Evolutionary conservation across 2,888 invertebrate genomes (phyloP).

Genomic region (Bhutanitis thaidina): DNA sequence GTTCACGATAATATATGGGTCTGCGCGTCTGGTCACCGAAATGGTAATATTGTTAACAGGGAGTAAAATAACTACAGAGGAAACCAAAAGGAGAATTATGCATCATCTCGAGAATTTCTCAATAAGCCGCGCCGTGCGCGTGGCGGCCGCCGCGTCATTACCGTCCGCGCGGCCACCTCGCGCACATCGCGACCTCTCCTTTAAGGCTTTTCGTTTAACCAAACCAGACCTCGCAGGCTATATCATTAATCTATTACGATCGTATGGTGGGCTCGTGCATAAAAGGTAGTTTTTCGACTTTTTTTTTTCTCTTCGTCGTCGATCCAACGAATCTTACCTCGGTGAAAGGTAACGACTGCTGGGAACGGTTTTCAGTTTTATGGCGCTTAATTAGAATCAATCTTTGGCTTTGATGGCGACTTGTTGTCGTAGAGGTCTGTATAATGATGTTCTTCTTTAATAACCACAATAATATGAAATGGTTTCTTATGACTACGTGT

Average conservation of each 20-base stretch:
- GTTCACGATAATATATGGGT: conserved; percentile 64
- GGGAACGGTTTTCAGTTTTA: conserved; percentile 72
- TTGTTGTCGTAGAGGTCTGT: conserved; percentile 37
- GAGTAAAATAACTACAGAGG: conserved; percentile 67
- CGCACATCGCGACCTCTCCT: conserved; percentile 40
- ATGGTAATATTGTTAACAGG: conserved; percentile 77
- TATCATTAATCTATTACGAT: conserved; percentile 77
- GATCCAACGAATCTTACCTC: conserved; percentile 29
- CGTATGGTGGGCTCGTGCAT: conserved; percentile 58
- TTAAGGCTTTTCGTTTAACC: conserved; percentile 50
- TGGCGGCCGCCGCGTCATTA: conserved; percentile 52
- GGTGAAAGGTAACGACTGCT: conserved; percentile 67
- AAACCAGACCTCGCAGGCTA: conserved; percentile 62
- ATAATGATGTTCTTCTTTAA: conserved; percentile 54
- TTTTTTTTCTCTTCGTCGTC: conserved; percentile 39
- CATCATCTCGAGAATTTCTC: conserved; percentile 77
- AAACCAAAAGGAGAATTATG: conserved; percentile 72
- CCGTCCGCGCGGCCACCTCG: conserved; percentile 39
- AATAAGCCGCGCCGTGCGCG: conserved; percentile 70
- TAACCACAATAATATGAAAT: conserved; percentile 35
- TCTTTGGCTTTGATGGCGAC: conserved; percentile 51
- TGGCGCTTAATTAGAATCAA: conserved; percentile 73
- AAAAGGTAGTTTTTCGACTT: conserved; percentile 48
- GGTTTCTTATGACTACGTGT: too few species aligned
- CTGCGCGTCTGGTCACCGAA: conserved; percentile 62